Conservation (phyloP, 2,888 invertebrate species). For the Schizaphis graminum region DNA sequence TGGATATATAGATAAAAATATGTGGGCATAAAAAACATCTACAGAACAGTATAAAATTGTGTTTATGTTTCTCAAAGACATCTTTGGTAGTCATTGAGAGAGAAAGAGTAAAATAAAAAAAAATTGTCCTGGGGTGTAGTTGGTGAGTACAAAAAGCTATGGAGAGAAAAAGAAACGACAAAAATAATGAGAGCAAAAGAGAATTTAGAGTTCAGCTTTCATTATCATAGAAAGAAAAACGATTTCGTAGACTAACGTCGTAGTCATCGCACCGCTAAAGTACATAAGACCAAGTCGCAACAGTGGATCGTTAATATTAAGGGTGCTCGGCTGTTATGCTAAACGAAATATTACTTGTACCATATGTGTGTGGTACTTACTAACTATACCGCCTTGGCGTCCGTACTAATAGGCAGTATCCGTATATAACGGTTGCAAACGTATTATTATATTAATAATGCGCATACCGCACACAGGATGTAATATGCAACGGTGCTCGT, state of each 20-base stretch:
- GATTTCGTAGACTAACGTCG: background rate
- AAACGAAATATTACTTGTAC: background rate
- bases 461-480: background rate
- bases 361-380: conserved; percentile 1
- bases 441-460: background rate
- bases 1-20: conserved; percentile 30
- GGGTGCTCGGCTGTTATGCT: background rate
- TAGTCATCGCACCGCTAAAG: background rate
- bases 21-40: background rate
- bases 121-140: conserved; percentile 3
- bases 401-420: background rate
- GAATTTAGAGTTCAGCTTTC: conserved; percentile 28
- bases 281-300: background rate
- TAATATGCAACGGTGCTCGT: background rate
- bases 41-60: conserved; percentile 33
- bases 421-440: too few relatives aligned
- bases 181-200: conserved; percentile 27
- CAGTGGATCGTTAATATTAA: conserved; percentile 16
- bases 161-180: background rate
- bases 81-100: background rate
- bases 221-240: background rate
- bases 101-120: background rate
- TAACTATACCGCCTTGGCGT: background rate
- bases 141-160: background rate
- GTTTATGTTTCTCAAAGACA: conserved; percentile 33